A percentile compares a stretch with the other conserved stretches of the same genome.
Evolutionary conservation across 1,140 invertebrate species (phyloP).

Genomic region (Cotesia vestalis): DNA sequence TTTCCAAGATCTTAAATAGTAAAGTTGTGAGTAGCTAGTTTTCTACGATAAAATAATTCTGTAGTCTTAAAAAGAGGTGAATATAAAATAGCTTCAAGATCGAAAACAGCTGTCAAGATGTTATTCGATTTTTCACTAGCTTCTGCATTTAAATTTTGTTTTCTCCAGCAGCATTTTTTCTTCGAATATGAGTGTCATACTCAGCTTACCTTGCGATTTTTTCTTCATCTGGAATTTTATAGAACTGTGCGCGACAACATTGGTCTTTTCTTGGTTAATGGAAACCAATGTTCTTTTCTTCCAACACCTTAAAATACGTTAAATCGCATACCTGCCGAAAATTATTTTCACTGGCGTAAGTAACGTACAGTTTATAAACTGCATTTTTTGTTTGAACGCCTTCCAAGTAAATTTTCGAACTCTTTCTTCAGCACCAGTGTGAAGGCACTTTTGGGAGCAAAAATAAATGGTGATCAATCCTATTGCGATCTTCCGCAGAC

Average conservation of each 20-base stretch:
- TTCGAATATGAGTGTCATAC: slow-evolving; percentile 26
- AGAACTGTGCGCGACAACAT: slow-evolving; percentile 26
- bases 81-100: no score
- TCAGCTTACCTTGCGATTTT: slow-evolving; percentile 25
- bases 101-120: no score
- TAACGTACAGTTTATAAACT: slow-evolving; percentile 24
- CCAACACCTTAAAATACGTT: neutral
- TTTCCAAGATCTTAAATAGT: no score
- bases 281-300: slow-evolving; percentile 19
- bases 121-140: no score
- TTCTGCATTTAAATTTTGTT: no score
- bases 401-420: slow-evolving; percentile 28
- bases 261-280: slow-evolving; percentile 32
- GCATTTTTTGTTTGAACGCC: neutral
- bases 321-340: slow-evolving; percentile 17
- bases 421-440: slow-evolving; percentile 29
- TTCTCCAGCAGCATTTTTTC: slow-evolving; percentile 27
- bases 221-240: slow-evolving; percentile 18
- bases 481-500: slow-evolving; percentile 15
- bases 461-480: slow-evolving; percentile 19
- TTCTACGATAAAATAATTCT: no score
- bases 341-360: slow-evolving; percentile 18
- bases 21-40: no score
- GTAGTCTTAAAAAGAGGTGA: no score
- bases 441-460: slow-evolving; percentile 30